Evolutionary conservation across 2,797 vertebrate species (phyloP).

Genomic region (Australoheros facetus): DNA sequence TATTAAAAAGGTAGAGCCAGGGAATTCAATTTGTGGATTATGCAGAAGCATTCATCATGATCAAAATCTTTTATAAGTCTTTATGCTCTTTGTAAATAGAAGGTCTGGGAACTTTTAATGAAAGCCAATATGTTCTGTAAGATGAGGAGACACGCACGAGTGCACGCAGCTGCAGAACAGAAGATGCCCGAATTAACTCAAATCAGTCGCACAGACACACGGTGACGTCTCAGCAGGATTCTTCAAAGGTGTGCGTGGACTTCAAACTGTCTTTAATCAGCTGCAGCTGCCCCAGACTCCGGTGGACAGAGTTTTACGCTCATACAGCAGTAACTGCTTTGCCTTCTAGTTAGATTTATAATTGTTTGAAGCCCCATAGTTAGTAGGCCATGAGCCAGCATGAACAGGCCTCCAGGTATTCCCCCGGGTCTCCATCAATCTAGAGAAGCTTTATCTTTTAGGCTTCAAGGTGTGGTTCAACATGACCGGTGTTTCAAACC

Average conservation of each 20-base stretch:
- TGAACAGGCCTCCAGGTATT: background rate
- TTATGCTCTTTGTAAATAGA: background rate
- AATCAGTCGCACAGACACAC: background rate
- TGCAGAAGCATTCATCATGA: background rate
- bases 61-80: background rate
- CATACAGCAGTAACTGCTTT: background rate
- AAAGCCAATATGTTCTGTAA: background rate
- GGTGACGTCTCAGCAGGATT: too few relatives aligned
- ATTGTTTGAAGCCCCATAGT: fast-evolving
- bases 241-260: background rate
- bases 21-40: background rate
- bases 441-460: fast-evolving
- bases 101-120: too few relatives aligned
- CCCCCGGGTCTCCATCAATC: background rate
- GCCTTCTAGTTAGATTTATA: background rate
- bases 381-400: background rate
- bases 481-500: background rate
- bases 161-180: background rate
- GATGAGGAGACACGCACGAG: background rate
- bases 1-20: slow-evolving; percentile 11
- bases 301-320: background rate
- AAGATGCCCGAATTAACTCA: background rate
- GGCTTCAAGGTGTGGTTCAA: background rate
- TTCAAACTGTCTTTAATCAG: background rate
- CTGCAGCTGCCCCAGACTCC: background rate